Evolutionary conservation across 2,888 invertebrate species (phyloP), one percentile per base, ranked within the genome.

Genomic region (Ashinkailepas kermadecensis): DNA sequence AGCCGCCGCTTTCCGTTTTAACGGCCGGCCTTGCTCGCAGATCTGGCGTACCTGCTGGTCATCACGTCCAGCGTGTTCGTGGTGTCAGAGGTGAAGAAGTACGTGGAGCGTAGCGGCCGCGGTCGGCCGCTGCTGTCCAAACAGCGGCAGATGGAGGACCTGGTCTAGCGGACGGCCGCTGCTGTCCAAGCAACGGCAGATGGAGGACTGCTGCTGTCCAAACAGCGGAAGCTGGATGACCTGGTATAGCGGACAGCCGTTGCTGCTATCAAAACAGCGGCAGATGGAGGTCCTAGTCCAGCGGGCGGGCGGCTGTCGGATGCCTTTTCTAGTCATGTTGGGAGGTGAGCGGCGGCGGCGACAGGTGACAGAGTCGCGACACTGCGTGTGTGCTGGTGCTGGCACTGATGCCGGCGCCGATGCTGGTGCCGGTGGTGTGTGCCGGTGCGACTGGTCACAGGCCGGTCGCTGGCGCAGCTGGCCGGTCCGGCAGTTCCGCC

Each of bases 41-140:
- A 99, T 90, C 92, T 99, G 87, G 88, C 95, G 85, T 96, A 98
- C 89, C 91, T 99, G 85, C 91, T 96, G 58, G 91, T 92, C 85
- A 90, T 99, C 82, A 96, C 99, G 54, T 99, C 99, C n/a, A 95
- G 95, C 84, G 99, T 99, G 81, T 97, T 97, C 89, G 90, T 96
- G 82, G 93, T 97, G 82, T 95, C 96, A 83, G 99, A 99, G 89
- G 88, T 95, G 59, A 96, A 96, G 88, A 99, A 99, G 87, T 90
- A 94, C 84, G 88, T 94, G 84, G 95, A 96, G 74, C 54, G 74
- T 0, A 56, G 54, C 54, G 56, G 74, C 54, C 54, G 74, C 70
- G 18, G 74, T 56, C 56, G 18, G 21, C 54, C 74, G 74, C 21
- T 54, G 18, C 54, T 54, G 74, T 18, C 74, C 13, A 25, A 15